Evolutionary conservation across 1,140 invertebrate genomes (phyloP).

Genomic region (Zaprionus nigranus): DNA sequence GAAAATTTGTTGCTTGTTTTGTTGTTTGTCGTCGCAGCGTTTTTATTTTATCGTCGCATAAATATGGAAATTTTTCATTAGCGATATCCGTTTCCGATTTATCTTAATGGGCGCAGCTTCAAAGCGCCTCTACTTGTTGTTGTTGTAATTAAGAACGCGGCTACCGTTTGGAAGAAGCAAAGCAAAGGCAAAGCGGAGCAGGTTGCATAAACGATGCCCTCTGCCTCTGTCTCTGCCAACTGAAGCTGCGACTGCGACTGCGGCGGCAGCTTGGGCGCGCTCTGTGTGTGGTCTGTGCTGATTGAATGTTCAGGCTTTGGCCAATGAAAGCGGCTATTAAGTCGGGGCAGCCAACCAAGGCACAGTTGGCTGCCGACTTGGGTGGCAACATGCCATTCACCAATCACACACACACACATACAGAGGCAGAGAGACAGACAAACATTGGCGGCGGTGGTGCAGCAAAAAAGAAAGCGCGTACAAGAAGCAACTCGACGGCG

Average conservation of each 20-base stretch:
- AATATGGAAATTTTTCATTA: slow-evolving; percentile 83
- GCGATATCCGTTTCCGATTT: slow-evolving; percentile 82
- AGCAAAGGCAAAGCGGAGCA: slow-evolving; percentile 21
- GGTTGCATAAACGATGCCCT: slow-evolving; percentile 48
- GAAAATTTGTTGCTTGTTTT: slow-evolving; percentile 57
- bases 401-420: slow-evolving; percentile 57
- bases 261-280: slow-evolving; percentile 2
- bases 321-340: slow-evolving; percentile 79
- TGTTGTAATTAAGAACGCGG: slow-evolving; percentile 77
- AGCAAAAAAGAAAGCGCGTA: slow-evolving; percentile 81
- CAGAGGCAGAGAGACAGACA: not conserved
- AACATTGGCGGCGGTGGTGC: slow-evolving; percentile 53
- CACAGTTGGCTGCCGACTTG: slow-evolving; percentile 70
- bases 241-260: not conserved
- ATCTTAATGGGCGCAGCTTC: slow-evolving; percentile 64
- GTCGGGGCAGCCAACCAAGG: slow-evolving; percentile 63
- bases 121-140: slow-evolving; percentile 27
- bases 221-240: not conserved
- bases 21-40: not conserved
- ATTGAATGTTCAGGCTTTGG: slow-evolving; percentile 70
- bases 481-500: slow-evolving; percentile 43
- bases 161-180: slow-evolving; percentile 59
- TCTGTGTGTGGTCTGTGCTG: slow-evolving; percentile 66
- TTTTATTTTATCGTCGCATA: slow-evolving; percentile 28
- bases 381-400: slow-evolving; percentile 81